Evolutionary conservation across 2,888 invertebrate genomes (phyloP).

Genomic region (Saturnia japonica): DNA sequence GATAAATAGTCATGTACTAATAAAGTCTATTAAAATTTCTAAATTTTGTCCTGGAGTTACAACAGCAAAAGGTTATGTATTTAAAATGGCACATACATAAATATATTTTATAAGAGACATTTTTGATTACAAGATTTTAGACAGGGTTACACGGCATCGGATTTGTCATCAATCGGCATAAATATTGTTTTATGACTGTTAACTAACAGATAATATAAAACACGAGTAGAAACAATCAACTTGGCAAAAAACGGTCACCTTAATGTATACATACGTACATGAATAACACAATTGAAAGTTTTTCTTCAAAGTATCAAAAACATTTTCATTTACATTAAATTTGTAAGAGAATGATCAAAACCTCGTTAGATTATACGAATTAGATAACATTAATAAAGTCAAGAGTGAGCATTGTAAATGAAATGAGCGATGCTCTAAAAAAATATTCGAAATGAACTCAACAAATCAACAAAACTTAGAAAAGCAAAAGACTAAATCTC

Average conservation of each 20-base stretch:
- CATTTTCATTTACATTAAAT: neutral
- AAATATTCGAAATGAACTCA: constrained; percentile 38
- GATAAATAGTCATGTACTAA: too few relatives aligned
- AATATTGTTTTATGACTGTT: neutral
- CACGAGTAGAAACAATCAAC: neutral
- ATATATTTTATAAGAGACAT: neutral
- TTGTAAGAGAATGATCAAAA: neutral
- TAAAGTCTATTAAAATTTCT: too few relatives aligned
- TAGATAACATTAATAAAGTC: constrained; percentile 74
- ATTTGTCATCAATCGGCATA: too few relatives aligned
- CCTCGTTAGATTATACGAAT: constrained; percentile 58
- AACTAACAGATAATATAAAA: neutral
- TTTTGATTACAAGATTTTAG: neutral
- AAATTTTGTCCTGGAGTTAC: neutral
- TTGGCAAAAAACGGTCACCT: neutral
- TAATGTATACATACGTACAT: neutral
- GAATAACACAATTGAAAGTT: neutral
- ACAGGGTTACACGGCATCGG: neutral
- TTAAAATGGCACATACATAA: neutral
- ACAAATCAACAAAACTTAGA: constrained; percentile 59
- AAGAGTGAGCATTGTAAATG: constrained; percentile 67
- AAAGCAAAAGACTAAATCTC: constrained; percentile 72
- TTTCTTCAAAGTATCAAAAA: constrained; percentile 32
- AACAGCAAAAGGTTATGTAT: too few relatives aligned
- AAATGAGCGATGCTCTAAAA: constrained; percentile 67